These are phyloP conservation scores for Dyspetes luteomarginatus DNA, from an alignment of 2,888 invertebrate species.

Conservation along the genomic window DNA sequence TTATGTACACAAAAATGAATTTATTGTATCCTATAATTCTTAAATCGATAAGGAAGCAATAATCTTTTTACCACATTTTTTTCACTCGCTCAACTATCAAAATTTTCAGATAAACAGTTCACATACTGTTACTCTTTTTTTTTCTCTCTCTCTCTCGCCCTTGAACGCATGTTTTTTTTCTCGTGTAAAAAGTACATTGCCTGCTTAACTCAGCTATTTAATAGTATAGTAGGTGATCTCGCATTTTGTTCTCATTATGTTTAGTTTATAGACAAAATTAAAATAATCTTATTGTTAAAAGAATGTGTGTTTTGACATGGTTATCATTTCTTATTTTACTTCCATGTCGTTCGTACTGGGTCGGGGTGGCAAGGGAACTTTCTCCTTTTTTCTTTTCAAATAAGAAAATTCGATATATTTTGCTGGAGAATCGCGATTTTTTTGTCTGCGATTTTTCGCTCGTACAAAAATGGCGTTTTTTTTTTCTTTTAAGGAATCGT, in stretches of 20 bases:
- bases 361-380: neutral
- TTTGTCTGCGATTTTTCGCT: constrained; percentile 40
- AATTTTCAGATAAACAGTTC: constrained; percentile 72
- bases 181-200: constrained; percentile 81
- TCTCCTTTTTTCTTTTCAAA: constrained; percentile 33
- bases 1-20: constrained; percentile 74
- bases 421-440: constrained; percentile 38
- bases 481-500: constrained; percentile 34
- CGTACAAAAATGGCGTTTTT: constrained; percentile 56
- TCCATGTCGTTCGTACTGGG: constrained; percentile 57
- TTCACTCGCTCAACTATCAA: constrained; percentile 70
- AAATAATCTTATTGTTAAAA: constrained; percentile 79
- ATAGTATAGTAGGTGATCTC: constrained; percentile 67
- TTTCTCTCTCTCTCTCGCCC: constrained; percentile 13
- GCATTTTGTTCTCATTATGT: constrained; percentile 70
- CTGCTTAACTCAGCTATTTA: constrained; percentile 77
- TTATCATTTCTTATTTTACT: constrained; percentile 42
- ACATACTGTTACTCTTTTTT: constrained; percentile 64
- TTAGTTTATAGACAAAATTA: constrained; percentile 80
- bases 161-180: constrained; percentile 51
- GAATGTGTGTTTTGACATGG: constrained; percentile 66
- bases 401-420: constrained; percentile 49
- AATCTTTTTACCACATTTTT: constrained; percentile 76
- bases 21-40: constrained; percentile 75
- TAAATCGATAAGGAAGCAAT: constrained; percentile 79